Evolutionary conservation across 2,113 vertebrate species (phyloP).

Genomic region (Oostethus manadensis): DNA sequence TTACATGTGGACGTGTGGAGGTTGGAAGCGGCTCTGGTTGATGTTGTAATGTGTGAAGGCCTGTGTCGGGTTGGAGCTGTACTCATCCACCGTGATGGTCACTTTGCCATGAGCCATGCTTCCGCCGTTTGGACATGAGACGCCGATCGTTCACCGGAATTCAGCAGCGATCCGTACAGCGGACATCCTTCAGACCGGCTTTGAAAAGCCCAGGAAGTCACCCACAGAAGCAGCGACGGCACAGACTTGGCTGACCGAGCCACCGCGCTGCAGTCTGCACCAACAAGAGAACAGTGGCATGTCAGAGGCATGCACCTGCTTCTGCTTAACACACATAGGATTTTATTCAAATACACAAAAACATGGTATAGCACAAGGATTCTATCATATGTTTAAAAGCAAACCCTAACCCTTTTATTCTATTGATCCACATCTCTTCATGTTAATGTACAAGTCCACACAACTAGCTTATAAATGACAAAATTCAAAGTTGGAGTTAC

Average conservation of each 20-base stretch:
- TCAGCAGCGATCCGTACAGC: constrained; percentile 70
- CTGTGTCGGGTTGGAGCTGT: constrained; percentile 98
- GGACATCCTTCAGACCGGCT: constrained; percentile 81
- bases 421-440: not conserved
- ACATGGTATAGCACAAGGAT: too few species aligned
- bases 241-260: constrained; percentile 43
- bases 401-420: not conserved
- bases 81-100: constrained; percentile 94
- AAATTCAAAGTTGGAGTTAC: too few species aligned
- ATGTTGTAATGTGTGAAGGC: constrained; percentile 99
- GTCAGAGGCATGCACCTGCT: not conserved
- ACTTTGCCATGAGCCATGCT: constrained; percentile 99
- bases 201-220: constrained; percentile 56
- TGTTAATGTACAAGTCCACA: too few species aligned
- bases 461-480: too few species aligned
- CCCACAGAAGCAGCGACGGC: constrained; percentile 41
- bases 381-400: not conserved
- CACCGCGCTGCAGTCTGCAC: constrained; percentile 61
- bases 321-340: not conserved
- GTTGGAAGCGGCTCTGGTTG: constrained; percentile 98
- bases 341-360: not conserved
- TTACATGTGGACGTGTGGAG: constrained; percentile 97
- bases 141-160: constrained; percentile 83
- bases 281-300: constrained; percentile 21
- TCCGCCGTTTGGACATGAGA: constrained; percentile 86